These are phyloP conservation scores for Xylophagus ater DNA, from an alignment of 2,888 invertebrate species.

Conservation along the genomic window DNA sequence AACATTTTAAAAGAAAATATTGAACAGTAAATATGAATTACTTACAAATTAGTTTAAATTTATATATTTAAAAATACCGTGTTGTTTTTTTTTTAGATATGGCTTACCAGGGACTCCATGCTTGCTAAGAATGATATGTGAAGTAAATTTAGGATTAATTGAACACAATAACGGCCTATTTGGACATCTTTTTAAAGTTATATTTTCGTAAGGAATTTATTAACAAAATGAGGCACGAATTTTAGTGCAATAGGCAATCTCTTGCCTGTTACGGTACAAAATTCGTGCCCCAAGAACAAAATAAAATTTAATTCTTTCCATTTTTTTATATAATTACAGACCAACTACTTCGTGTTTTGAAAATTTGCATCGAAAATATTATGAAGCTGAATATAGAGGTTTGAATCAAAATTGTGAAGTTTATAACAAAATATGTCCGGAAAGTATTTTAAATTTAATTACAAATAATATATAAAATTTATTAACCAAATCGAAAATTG, in stretches of 20 bases:
- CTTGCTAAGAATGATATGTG: conserved; percentile 55
- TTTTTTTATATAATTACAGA: too few species aligned
- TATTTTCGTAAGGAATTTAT: conserved; percentile 55
- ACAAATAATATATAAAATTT: too few species aligned
- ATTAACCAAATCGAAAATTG: too few species aligned
- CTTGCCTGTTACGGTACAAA: too few species aligned
- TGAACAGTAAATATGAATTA: conserved; percentile 38
- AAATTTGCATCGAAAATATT: conserved; percentile 43
- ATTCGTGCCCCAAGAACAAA: too few species aligned
- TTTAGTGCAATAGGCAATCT: too few species aligned
- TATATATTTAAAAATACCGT: neutral
- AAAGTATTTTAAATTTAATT: conserved; percentile 47
- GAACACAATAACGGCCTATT: conserved; percentile 48
- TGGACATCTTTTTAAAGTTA: conserved; percentile 52
- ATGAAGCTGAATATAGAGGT: conserved; percentile 48
- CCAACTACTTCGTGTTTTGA: conserved; percentile 49
- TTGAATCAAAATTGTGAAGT: conserved; percentile 41
- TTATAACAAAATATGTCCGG: conserved; percentile 43
- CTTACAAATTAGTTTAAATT: conserved; percentile 15
- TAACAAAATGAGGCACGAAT: too few species aligned
- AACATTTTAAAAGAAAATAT: conserved; percentile 45
- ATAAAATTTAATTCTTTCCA: conserved; percentile 2
- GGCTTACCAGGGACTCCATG: conserved; percentile 50
- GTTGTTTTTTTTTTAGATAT: conserved; percentile 36
- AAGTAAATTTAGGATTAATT: conserved; percentile 41